A percentile compares a stretch with the other conserved stretches of the same genome.
These are phyloP conservation scores for Vireo altiloquus DNA, from an alignment of 2,113 vertebrate genomes.

Conservation along the genomic window DNA sequence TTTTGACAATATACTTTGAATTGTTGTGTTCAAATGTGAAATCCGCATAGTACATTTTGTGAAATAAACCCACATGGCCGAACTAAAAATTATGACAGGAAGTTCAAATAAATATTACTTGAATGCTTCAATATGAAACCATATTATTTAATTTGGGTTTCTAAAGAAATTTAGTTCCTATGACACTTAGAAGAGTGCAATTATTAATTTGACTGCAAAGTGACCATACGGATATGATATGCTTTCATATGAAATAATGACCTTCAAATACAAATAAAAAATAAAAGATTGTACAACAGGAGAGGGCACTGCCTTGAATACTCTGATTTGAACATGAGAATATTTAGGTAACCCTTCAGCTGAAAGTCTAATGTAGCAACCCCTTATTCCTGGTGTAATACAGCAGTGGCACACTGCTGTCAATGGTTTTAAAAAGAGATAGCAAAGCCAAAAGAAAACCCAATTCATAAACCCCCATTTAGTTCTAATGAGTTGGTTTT, in stretches of 20 bases:
- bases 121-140: neutral
- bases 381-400: accelerated
- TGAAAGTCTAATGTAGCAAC: neutral
- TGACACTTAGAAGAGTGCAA: neutral
- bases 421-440: neutral
- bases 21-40: neutral
- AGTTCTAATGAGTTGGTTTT: neutral
- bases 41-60: neutral
- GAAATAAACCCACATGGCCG: neutral
- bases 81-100: neutral
- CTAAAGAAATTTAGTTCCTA: neutral
- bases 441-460: neutral
- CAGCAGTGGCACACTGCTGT: neutral
- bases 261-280: neutral
- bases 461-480: neutral
- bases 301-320: neutral
- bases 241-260: neutral
- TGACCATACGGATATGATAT: neutral
- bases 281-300: neutral
- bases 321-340: neutral
- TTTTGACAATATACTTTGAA: neutral
- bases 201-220: neutral
- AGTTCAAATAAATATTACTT: neutral
- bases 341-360: neutral
- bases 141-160: neutral